Percentiles rank a stretch among this genome's conserved stretches.
phyloP scores from a whole-genome alignment of 2,888 invertebrate species.

The Tridacna crocea region DNA sequence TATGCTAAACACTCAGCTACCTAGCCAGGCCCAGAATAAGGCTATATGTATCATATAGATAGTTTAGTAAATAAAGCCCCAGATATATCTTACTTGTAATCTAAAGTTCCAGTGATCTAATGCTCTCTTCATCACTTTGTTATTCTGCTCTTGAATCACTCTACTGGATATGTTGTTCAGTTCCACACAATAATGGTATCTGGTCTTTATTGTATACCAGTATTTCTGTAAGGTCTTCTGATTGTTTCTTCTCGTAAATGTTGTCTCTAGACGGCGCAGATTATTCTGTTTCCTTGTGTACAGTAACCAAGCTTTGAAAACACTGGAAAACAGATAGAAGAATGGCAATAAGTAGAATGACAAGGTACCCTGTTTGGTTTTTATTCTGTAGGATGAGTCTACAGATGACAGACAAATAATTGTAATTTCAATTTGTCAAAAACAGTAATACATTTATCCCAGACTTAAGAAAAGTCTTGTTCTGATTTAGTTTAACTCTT shows the following conservation, averaged over 20 bases:
- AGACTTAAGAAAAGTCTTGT: too few species aligned
- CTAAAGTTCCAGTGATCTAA: conserved; percentile 68
- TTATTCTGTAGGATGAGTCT: too few species aligned
- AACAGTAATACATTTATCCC: too few species aligned
- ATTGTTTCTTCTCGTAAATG: conserved; percentile 62
- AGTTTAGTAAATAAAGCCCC: too few species aligned
- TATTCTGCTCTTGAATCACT: conserved; percentile 64
- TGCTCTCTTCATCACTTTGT: conserved; percentile 53
- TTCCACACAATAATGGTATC: conserved; percentile 72
- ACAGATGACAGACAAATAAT: too few species aligned
- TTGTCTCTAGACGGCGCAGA: conserved; percentile 62
- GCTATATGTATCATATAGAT: too few species aligned
- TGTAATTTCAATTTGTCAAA: too few species aligned
- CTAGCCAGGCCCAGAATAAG: too few species aligned
- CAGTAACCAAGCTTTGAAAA: conserved; percentile 70
- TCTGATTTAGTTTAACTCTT: too few species aligned
- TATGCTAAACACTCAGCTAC: too few species aligned
- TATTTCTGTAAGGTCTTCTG: conserved; percentile 55
- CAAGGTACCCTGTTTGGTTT: too few species aligned
- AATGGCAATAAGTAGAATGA: too few species aligned
- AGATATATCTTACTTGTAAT: conserved; percentile 58
- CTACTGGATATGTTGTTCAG: conserved; percentile 66
- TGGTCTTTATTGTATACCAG: conserved; percentile 67
- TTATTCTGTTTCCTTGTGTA: conserved; percentile 64
- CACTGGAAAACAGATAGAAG: conserved; percentile 53